Evolutionary conservation across 2,113 vertebrate species (phyloP), one percentile per base, ranked within the genome.

Genomic region (Rhinopomastus cyanomelas): DNA sequence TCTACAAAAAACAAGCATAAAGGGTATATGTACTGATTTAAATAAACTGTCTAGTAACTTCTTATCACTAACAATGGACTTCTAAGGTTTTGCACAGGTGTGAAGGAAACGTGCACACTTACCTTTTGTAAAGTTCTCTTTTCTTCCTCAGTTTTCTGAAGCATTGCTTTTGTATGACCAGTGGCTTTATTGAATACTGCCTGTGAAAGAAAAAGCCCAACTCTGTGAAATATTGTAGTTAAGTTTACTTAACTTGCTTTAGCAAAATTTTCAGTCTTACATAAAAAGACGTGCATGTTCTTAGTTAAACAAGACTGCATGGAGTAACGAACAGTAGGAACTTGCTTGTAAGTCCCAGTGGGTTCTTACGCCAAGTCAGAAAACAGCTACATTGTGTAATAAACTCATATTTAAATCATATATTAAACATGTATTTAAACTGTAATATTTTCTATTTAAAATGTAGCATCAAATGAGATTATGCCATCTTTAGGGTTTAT

Each of bases 61-160:
- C 65, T 66, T 37, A 74, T 37, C 29, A 44, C 12, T 6, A 73
- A 39, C 22, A 71, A 23, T 20, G 32, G 71, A 37, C 4, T 32
- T 65, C 5, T 44, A 30, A 39, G 25, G 2, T 64, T 73, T 81
- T 51, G 51, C n/a, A 81, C 23, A 75, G 34, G 14, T 20, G 27
- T 49, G 27, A 88, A 77, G 36, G 26, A 56, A 85, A 34, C 17
- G 21, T 4, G 21, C 11, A 23, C 14, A 55, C 67, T 93, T 90
- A 99, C 99, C 98, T 98, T 99, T 96, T 99, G 98, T 69, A 99
- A 96, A 72, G 97, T 97, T 96, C 97, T 98, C 92, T 97, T 98
- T 77, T 97, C 98, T 68, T 98, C 98, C 93, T 98, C 97, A 34
- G 96, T 98, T 96, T 99, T 99, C 95, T 98, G 97, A 89, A 99